A percentile compares a stretch with the other conserved stretches of the same genome.
These are phyloP conservation scores for Scomber scombrus DNA, from an alignment of 2,113 vertebrate genomes.

Conservation along the genomic window DNA sequence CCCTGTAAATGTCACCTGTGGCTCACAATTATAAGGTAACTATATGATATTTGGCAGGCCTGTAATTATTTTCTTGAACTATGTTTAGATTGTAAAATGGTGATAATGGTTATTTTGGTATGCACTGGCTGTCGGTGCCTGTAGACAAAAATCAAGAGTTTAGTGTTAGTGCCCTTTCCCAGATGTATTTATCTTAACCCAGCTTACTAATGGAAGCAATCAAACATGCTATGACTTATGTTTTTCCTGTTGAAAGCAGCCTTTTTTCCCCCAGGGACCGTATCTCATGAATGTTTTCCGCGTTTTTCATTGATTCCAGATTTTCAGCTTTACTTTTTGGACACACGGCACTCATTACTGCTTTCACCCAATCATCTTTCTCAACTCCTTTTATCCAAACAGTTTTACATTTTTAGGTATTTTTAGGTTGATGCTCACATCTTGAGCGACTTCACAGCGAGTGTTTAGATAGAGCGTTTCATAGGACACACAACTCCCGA, in stretches of 20 bases:
- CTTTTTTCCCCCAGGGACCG: constrained; percentile 40
- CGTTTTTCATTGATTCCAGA: constrained; percentile 68
- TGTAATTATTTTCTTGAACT: constrained; percentile 24
- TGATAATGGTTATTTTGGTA: constrained; percentile 7
- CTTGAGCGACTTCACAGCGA: constrained; percentile 13
- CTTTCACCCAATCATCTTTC: constrained; percentile 35
- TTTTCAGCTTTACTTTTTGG: constrained; percentile 54
- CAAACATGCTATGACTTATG: constrained; percentile 36
- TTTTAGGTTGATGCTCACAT: constrained; percentile 23
- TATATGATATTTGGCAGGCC: not conserved
- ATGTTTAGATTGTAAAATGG: not conserved
- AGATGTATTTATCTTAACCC: constrained; percentile 39
- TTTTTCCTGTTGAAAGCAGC: constrained; percentile 46
- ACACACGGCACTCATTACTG: constrained; percentile 32
- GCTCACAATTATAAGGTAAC: not conserved
- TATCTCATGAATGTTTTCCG: constrained; percentile 47
- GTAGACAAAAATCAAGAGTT: not conserved
- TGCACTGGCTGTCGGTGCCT: not conserved
- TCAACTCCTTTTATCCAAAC: constrained; percentile 39
- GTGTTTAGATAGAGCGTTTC: too few relatives aligned
- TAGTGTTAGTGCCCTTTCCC: constrained; percentile 11
- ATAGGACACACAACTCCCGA: not conserved
- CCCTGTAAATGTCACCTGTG: constrained; percentile 32
- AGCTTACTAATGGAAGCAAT: constrained; percentile 40
- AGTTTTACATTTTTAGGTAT: constrained; percentile 15